phyloP scores from a whole-genome alignment of 2,113 vertebrate genomes.

The Cavia aperea region DNA sequence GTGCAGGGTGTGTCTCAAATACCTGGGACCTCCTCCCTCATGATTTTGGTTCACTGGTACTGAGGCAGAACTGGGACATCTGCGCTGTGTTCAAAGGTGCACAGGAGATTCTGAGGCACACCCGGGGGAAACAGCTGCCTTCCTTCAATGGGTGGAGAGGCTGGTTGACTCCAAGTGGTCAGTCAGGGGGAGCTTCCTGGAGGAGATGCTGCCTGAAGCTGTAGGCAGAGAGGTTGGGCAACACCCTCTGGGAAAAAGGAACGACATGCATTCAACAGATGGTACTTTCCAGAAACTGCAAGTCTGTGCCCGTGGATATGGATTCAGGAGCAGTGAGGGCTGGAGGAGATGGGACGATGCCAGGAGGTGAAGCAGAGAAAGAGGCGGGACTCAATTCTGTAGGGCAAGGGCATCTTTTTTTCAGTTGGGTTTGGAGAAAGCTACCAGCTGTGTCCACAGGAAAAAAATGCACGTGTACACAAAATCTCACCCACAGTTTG shows the following conservation, averaged over 20 bases:
- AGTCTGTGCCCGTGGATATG: too few species aligned
- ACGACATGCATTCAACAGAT: neutral
- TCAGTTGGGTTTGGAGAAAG: neutral
- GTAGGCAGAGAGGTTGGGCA: neutral
- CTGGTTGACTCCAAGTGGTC: neutral
- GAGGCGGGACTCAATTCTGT: neutral
- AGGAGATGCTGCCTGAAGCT: neutral
- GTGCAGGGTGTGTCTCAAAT: neutral
- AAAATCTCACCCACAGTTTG: neutral
- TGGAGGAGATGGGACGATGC: neutral
- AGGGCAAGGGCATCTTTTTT: neutral
- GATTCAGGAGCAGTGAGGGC: neutral
- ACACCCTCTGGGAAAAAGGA: neutral
- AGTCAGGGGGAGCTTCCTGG: neutral
- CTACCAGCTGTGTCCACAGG: neutral
- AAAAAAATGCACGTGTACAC: neutral
- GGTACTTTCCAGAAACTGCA: neutral
- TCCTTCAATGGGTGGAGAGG: neutral
- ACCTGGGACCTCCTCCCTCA: neutral
- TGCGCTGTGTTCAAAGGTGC: neutral
- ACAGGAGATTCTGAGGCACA: neutral
- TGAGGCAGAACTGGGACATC: neutral
- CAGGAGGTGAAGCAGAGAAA: neutral
- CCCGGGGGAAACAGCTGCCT: neutral
- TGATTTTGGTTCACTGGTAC: neutral